phyloP scores from a whole-genome alignment of 2,888 invertebrate genomes.

The Capitulum mitella region DNA sequence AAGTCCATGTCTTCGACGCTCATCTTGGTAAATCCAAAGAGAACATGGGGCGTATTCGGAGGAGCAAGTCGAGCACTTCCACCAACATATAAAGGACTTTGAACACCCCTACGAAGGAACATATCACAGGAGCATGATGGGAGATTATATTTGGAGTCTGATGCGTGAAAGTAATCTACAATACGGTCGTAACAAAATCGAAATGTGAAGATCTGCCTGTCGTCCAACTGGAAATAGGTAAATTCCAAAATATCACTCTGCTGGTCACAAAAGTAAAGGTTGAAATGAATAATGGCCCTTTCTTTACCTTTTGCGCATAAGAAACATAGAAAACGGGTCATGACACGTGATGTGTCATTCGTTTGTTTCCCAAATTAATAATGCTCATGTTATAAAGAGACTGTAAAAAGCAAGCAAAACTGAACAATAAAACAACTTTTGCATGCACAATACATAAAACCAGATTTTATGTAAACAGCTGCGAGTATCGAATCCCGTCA shows the following conservation, averaged over 20 bases:
- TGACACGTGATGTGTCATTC: no score
- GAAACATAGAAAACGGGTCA: neutral
- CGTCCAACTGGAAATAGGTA: neutral
- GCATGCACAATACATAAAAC: no score
- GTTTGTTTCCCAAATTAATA: no score
- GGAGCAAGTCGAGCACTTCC: conserved; percentile 43
- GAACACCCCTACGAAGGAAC: conserved; percentile 40
- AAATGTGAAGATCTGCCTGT: neutral
- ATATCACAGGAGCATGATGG: conserved; percentile 40
- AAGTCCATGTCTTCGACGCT: conserved; percentile 41
- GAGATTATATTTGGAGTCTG: conserved; percentile 38
- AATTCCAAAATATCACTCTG: neutral
- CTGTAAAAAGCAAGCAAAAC: no score
- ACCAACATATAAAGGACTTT: conserved; percentile 41
- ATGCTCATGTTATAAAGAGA: no score
- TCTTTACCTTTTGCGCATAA: neutral
- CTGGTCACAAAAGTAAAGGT: neutral
- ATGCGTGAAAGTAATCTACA: conserved; percentile 27
- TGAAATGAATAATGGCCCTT: neutral
- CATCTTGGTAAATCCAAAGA: conserved; percentile 42
- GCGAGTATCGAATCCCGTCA: no score
- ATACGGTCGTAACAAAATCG: neutral
- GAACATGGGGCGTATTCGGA: conserved; percentile 42
- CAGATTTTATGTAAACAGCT: no score
- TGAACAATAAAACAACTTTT: no score